These are phyloP conservation scores for Actinia tenebrosa DNA, from an alignment of 64 coral and sea anemone genomes.

Conservation along the genomic window DNA sequence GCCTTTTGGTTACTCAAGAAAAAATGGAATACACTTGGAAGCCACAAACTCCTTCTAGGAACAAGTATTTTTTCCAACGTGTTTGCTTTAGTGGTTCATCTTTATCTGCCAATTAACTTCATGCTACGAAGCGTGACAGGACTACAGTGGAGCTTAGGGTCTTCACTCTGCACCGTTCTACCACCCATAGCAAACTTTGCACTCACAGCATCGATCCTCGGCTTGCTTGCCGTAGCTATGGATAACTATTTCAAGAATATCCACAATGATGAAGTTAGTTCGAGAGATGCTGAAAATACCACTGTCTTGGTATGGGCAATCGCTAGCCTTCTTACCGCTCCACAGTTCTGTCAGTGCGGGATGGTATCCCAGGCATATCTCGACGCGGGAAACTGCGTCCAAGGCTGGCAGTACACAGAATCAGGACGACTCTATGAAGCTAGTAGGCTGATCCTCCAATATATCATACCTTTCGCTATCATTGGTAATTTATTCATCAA, in stretches of 20 bases:
- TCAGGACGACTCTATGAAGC: slow-evolving; percentile 3
- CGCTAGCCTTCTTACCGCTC: not conserved
- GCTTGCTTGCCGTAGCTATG: not conserved
- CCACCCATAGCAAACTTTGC: slow-evolving; percentile 10
- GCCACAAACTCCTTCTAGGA: not conserved
- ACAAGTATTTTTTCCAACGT: slow-evolving; percentile 20
- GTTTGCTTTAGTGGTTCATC: slow-evolving; percentile 2
- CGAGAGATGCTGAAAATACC: slow-evolving; percentile 3
- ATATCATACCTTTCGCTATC: slow-evolving; percentile 4
- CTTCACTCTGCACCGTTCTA: not conserved
- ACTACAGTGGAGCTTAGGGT: not conserved
- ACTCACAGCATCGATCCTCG: not conserved
- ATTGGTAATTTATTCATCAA: not conserved
- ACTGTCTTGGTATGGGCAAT: not conserved
- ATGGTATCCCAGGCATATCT: not conserved
- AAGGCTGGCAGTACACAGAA: not conserved
- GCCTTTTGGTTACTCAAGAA: not conserved
- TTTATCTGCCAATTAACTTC: slow-evolving; percentile 17
- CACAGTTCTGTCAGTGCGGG: slow-evolving; percentile 22
- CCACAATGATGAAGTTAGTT: not conserved
- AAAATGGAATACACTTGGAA: slow-evolving; percentile 6
- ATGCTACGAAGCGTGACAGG: not conserved
- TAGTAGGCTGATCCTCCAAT: slow-evolving; percentile 9
- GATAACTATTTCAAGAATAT: not conserved
- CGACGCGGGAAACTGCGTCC: not conserved